Evolutionary conservation across 2,888 invertebrate genomes (phyloP).

Genomic region (Acleris sparsana): DNA sequence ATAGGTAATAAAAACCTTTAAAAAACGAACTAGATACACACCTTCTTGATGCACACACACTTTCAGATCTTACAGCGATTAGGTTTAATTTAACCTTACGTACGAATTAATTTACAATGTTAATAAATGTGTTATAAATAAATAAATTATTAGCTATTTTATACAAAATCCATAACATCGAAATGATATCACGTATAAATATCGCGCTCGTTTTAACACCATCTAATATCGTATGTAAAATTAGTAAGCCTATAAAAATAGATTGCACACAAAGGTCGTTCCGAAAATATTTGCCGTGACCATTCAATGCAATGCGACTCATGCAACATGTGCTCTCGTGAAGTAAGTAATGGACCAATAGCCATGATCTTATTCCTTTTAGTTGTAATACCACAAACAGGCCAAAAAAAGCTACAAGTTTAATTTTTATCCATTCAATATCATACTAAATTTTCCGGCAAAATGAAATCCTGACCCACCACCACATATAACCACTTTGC

Average conservation of each 20-base stretch:
- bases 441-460: no score
- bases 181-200: constrained; percentile 70
- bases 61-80: constrained; percentile 67
- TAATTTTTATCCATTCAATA: no score
- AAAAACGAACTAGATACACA: constrained; percentile 71
- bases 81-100: constrained; percentile 65
- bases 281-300: constrained; percentile 70
- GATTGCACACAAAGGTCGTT: constrained; percentile 74
- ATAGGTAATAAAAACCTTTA: constrained; percentile 61
- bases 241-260: constrained; percentile 77
- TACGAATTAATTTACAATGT: constrained; percentile 73
- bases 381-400: no score
- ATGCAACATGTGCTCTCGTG: constrained; percentile 6
- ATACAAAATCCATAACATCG: constrained; percentile 77
- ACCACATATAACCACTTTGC: no score
- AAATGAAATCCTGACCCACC: no score
- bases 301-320: constrained; percentile 42
- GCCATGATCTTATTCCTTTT: neutral
- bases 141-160: constrained; percentile 74
- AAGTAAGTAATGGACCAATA: constrained; percentile 25
- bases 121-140: constrained; percentile 76
- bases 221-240: constrained; percentile 58
- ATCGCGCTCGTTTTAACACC: constrained; percentile 50
- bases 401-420: no score
- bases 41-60: constrained; percentile 70